Percentiles rank a stretch among this genome's conserved stretches.
Evolutionary conservation across 1,140 invertebrate genomes (phyloP).

Genomic region (Olivierus martensii): DNA sequence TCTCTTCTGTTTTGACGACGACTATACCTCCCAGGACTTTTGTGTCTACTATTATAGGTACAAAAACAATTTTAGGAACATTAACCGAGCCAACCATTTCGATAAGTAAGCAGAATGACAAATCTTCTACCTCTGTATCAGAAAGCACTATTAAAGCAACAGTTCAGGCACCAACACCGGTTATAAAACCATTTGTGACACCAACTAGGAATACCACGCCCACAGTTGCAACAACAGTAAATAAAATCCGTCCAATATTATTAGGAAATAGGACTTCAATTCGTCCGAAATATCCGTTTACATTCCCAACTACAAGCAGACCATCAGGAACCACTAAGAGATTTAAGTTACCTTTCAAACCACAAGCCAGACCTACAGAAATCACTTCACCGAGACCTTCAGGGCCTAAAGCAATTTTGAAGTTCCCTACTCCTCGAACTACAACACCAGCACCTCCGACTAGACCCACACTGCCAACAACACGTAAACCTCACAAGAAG

Average conservation of each 20-base stretch:
- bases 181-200: no score
- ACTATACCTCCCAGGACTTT: constrained; percentile 22
- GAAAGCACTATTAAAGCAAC: no score
- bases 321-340: neutral
- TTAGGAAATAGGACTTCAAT: neutral
- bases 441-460: constrained; percentile 8
- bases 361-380: constrained; percentile 10
- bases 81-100: no score
- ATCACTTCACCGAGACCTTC: constrained; percentile 4
- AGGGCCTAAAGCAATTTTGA: constrained; percentile 4
- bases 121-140: no score
- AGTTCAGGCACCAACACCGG: no score
- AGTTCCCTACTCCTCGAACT: constrained; percentile 7
- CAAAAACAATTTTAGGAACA: constrained; percentile 17
- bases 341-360: constrained; percentile 11
- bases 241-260: neutral
- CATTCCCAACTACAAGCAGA: neutral
- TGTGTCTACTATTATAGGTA: constrained; percentile 22
- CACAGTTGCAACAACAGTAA: neutral
- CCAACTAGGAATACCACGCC: no score
- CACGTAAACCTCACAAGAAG: constrained; percentile 41
- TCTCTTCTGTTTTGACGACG: constrained; percentile 23
- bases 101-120: no score
- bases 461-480: constrained; percentile 1
- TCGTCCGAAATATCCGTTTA: neutral